These are phyloP conservation scores for Cyprinella venusta DNA, from an alignment of 2,797 vertebrate genomes.

Conservation along the genomic window DNA sequence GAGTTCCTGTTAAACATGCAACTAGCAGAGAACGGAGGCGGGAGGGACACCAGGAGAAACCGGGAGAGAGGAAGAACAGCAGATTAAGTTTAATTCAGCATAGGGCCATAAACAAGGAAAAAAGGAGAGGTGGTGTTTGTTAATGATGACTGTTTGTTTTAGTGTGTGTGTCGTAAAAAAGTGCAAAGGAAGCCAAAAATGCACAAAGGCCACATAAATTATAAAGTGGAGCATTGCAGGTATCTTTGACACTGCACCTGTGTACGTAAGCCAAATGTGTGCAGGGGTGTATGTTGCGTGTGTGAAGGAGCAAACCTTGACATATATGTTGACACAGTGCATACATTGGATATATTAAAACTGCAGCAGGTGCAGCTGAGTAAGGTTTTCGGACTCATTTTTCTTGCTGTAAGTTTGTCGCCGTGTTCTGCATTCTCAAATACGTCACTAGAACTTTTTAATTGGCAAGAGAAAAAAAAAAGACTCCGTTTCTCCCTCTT, in stretches of 20 bases:
- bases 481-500: not conserved
- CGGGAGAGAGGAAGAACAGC: constrained; percentile 1
- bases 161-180: constrained; percentile 29
- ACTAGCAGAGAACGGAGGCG: constrained; percentile 17
- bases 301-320: constrained; percentile 5
- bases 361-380: constrained; percentile 52
- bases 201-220: constrained; percentile 23
- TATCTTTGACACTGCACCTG: constrained; percentile 51
- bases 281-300: constrained; percentile 8
- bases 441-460: constrained; percentile 52
- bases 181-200: constrained; percentile 27
- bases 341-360: constrained; percentile 25
- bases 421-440: not conserved
- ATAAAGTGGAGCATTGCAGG: constrained; percentile 24
- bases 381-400: constrained; percentile 37
- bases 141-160: constrained; percentile 35
- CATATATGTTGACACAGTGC: constrained; percentile 53
- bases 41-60: constrained; percentile 4
- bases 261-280: constrained; percentile 6
- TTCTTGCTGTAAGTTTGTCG: constrained; percentile 19
- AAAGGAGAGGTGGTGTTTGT: not conserved
- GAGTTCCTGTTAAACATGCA: constrained; percentile 48
- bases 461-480: constrained; percentile 48
- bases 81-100: constrained; percentile 30
- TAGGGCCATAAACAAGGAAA: constrained; percentile 11